Conservation (phyloP, 2,888 invertebrate species). For the Lasioglossum morio region DNA sequence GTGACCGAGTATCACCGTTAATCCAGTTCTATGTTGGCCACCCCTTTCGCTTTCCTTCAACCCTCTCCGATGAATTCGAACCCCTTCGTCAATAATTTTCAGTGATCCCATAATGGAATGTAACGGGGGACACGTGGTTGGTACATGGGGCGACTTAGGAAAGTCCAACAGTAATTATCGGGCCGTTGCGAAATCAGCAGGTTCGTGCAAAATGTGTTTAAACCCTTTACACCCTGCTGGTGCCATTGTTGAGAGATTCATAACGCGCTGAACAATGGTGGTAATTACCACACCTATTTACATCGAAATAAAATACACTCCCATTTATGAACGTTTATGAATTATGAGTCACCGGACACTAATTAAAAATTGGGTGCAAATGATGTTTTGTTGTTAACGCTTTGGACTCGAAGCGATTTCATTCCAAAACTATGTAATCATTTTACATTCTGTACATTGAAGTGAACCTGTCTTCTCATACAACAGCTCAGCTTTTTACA, state of each 20-base stretch:
- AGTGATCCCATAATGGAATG: slow-evolving; percentile 3
- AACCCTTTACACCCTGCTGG: neutral
- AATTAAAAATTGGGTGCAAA: too few relatives aligned
- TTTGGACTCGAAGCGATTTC: too few relatives aligned
- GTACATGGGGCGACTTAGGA: neutral
- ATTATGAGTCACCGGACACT: too few relatives aligned
- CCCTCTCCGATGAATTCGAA: slow-evolving; percentile 59
- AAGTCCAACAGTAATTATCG: neutral
- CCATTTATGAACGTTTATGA: too few relatives aligned
- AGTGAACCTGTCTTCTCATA: too few relatives aligned
- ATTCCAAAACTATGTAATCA: too few relatives aligned
- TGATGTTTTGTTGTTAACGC: too few relatives aligned
- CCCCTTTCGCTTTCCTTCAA: slow-evolving; percentile 47
- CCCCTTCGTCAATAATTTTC: slow-evolving; percentile 64
- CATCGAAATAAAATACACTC: neutral
- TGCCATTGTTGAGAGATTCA: neutral
- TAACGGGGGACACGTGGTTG: neutral
- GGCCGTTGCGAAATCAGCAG: neutral
- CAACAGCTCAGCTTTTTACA: too few relatives aligned
- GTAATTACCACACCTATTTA: neutral
- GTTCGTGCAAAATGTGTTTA: neutral
- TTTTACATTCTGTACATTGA: too few relatives aligned
- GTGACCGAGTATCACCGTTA: slow-evolving; percentile 64
- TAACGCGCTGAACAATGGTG: neutral
- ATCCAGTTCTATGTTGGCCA: slow-evolving; percentile 62